Evolutionary conservation across 2,888 invertebrate species (phyloP), one percentile per base, ranked within the genome.

Genomic region (Nomada lathburiana): DNA sequence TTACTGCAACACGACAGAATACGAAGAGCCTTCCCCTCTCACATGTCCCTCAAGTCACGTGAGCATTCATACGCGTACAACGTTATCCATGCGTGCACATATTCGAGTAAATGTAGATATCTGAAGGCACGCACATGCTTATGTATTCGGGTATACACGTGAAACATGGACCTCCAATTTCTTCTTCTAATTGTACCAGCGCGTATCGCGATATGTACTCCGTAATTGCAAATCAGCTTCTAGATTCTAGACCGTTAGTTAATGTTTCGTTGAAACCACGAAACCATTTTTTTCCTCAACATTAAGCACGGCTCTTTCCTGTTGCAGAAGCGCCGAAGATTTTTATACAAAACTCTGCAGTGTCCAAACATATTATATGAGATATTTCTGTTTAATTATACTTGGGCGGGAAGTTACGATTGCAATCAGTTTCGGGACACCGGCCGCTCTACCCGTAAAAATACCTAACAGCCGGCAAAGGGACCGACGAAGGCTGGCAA

Each of bases 381-480:
- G 36, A 9, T 36, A 36, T 36, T 36, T 36, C 36, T 36, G 36
- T 7, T 36, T 7, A 36, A 36, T 36, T 36, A 36, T 7, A 36
- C 36, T 36, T 36, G 36, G 7, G 36, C 7, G 36, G 36, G 36
- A 7, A 36, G 36, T 36, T 36, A 90, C 78, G 86, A 86, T 84
- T 80, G 79, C 77, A 79, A 80, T 67, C 80, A 75, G 82, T 67
- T 83, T 74, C 73, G 79, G 82, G 68, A 83, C 71, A 55, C 4
- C 64, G 77, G 80, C 88, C 88, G 89, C 88, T 89, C 88, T 88
- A 84, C 88, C 88, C 89, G 86, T 89, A 89, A 91, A 91, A 90
- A 89, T 91, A 91, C 88, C 86, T 83, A 85, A 52, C 67, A 81
- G 86, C 83, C 81, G 73, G 83, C 76, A 84, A 85, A 84, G 83